Percentiles rank a stretch among this genome's conserved stretches.
Evolutionary conservation across 2,113 vertebrate species (phyloP).

Genomic region (Actenoides lindsayi): DNA sequence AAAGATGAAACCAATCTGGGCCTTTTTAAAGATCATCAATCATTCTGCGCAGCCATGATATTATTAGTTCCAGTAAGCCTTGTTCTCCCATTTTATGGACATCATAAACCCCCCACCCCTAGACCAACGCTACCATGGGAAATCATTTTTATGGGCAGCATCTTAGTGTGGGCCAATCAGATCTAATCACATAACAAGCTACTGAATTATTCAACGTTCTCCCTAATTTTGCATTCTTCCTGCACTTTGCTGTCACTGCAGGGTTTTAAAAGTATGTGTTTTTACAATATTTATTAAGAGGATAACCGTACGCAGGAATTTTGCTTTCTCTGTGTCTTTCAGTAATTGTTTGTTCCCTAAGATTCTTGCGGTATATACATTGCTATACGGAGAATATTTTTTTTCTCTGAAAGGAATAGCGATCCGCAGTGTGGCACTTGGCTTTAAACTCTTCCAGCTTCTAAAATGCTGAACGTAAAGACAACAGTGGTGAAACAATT

Average conservation of each 20-base stretch:
- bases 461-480: slow-evolving; percentile 47
- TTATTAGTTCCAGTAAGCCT: slow-evolving; percentile 92
- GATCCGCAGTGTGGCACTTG: background rate
- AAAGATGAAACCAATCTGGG: slow-evolving; percentile 93
- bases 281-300: slow-evolving; percentile 65
- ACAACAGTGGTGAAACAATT: slow-evolving; percentile 55
- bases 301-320: background rate
- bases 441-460: slow-evolving; percentile 40
- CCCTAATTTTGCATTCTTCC: slow-evolving; percentile 70
- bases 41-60: slow-evolving; percentile 83
- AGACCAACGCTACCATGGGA: slow-evolving; percentile 76
- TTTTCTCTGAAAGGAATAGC: background rate
- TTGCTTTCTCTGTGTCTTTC: slow-evolving; percentile 18
- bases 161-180: slow-evolving; percentile 79
- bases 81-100: slow-evolving; percentile 92
- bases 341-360: slow-evolving; percentile 16
- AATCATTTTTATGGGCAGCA: slow-evolving; percentile 82
- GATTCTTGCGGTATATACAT: background rate
- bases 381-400: background rate
- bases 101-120: slow-evolving; percentile 81
- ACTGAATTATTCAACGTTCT: slow-evolving; percentile 71
- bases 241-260: slow-evolving; percentile 55
- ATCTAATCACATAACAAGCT: slow-evolving; percentile 80
- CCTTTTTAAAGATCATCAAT: slow-evolving; percentile 93
- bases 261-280: slow-evolving; percentile 52